These are phyloP conservation scores for Aphrophora alni DNA, from an alignment of 2,888 invertebrate species.

Conservation along the genomic window DNA sequence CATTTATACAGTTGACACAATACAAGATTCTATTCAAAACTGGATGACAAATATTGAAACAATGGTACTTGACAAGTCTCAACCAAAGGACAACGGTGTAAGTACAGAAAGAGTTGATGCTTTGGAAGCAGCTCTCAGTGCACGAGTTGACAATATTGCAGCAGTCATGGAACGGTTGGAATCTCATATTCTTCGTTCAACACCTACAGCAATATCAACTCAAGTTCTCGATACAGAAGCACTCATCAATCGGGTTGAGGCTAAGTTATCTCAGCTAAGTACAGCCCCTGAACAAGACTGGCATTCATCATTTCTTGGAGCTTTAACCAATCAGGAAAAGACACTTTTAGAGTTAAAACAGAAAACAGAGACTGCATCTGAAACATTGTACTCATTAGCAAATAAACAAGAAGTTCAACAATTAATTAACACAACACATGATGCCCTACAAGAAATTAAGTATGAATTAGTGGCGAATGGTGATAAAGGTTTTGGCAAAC, in stretches of 20 bases:
- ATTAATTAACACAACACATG: slow-evolving; percentile 68
- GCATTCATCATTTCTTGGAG: slow-evolving; percentile 34
- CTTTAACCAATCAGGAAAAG: slow-evolving; percentile 23
- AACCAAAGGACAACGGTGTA: slow-evolving; percentile 19
- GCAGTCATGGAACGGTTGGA: slow-evolving; percentile 44
- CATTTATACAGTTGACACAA: slow-evolving; percentile 46
- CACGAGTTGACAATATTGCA: slow-evolving; percentile 42
- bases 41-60: slow-evolving; percentile 58
- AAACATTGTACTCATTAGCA: slow-evolving; percentile 56
- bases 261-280: slow-evolving; percentile 36
- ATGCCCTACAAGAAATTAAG: slow-evolving; percentile 63
- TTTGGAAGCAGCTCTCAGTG: slow-evolving; percentile 43
- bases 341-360: slow-evolving; percentile 23
- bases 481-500: slow-evolving; percentile 58
- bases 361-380: neutral
- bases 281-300: slow-evolving; percentile 35
- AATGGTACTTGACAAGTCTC: slow-evolving; percentile 55
- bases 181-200: slow-evolving; percentile 39
- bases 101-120: slow-evolving; percentile 40
- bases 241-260: slow-evolving; percentile 43
- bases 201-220: slow-evolving; percentile 49
- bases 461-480: slow-evolving; percentile 57
- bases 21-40: slow-evolving; percentile 56
- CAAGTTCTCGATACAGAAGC: slow-evolving; percentile 50
- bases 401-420: slow-evolving; percentile 62